These are phyloP conservation scores for Thymelicus sylvestris DNA, from an alignment of 2,888 invertebrate genomes.

Conservation along the genomic window DNA sequence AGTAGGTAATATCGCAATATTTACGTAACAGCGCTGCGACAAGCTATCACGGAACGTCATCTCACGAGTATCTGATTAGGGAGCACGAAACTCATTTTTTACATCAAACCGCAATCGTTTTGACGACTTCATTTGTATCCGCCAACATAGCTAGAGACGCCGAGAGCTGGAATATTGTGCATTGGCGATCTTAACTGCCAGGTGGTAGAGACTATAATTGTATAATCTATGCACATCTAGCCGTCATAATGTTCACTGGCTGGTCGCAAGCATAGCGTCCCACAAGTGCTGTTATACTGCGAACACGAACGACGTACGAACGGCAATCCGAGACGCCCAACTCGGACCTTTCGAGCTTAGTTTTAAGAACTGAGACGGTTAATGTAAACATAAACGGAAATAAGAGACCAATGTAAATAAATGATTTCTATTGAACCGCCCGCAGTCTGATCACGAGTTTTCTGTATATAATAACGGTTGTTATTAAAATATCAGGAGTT, in stretches of 20 bases:
- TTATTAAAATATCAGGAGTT: neutral
- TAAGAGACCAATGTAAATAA: conserved; percentile 33
- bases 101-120: conserved; percentile 14
- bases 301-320: conserved; percentile 48
- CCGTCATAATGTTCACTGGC: neutral
- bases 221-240: neutral
- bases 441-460: neutral
- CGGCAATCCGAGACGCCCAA: conserved; percentile 31
- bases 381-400: conserved; percentile 49
- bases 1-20: neutral
- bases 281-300: conserved; percentile 50
- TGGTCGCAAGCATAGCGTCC: conserved; percentile 39
- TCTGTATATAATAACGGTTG: conserved; percentile 4
- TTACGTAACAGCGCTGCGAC: neutral
- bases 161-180: neutral
- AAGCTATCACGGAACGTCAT: conserved; percentile 1
- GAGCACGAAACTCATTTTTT: neutral
- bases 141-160: neutral
- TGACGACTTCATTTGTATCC: conserved; percentile 10
- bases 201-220: conserved; percentile 6
- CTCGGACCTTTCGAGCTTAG: conserved; percentile 36
- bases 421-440: conserved; percentile 20
- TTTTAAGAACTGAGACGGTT: conserved; percentile 51
- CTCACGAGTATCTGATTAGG: conserved; percentile 11
- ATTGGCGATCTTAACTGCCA: conserved; percentile 2